phyloP scores from a whole-genome alignment of 2,888 invertebrate species.

The Ectemnius continuus region DNA sequence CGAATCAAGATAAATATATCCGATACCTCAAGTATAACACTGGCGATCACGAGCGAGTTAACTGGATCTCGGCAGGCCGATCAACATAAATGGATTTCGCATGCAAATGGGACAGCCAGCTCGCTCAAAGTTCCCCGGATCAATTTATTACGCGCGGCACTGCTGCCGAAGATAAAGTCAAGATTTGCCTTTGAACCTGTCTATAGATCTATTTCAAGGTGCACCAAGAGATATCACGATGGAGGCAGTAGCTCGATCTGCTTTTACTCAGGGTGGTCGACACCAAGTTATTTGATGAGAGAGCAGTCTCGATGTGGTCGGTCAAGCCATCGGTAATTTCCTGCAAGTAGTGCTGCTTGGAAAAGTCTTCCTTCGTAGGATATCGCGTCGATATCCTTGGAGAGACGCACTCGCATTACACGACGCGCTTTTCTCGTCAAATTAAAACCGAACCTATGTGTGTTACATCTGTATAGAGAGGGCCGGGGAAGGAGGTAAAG shows the following conservation, averaged over 20 bases:
- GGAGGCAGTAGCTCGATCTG: slow-evolving; percentile 44
- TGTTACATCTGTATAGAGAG: neutral
- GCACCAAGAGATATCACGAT: neutral
- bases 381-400: too few relatives aligned
- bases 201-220: neutral
- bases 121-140: slow-evolving; percentile 1
- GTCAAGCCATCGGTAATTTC: slow-evolving; percentile 29
- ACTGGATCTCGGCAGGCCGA: slow-evolving; percentile 22
- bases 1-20: neutral
- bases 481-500: neutral
- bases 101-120: slow-evolving; percentile 20
- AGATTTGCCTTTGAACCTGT: neutral
- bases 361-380: too few relatives aligned
- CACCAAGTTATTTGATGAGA: neutral
- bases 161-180: neutral
- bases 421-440: slow-evolving; percentile 21
- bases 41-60: slow-evolving; percentile 8
- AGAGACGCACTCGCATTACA: slow-evolving; percentile 11
- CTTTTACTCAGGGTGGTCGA: neutral
- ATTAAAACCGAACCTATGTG: slow-evolving; percentile 31
- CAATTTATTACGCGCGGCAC: slow-evolving; percentile 10
- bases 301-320: neutral
- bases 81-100: slow-evolving; percentile 13
- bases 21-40: neutral
- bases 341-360: neutral